A percentile compares a stretch with the other conserved stretches of the same genome.
These are phyloP conservation scores for Ametastegia equiseti DNA, from an alignment of 2,888 invertebrate species.

Conservation along the genomic window DNA sequence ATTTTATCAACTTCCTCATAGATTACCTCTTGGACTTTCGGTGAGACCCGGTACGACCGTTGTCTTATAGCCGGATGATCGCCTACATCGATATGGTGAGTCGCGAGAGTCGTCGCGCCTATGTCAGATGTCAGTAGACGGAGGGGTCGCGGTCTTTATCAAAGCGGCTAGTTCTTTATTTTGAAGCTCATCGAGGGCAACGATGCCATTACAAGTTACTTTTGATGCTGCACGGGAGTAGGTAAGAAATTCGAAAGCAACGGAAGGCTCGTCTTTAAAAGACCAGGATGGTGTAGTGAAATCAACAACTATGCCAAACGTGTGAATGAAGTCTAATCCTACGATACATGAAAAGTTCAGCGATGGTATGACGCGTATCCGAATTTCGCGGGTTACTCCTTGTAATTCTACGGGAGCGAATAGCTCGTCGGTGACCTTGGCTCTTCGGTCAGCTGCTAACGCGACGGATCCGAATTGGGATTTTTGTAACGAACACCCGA, in stretches of 20 bases:
- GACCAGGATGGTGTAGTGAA: background rate
- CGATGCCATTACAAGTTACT: background rate
- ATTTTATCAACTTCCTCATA: constrained; percentile 49
- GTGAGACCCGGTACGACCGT: constrained; percentile 50
- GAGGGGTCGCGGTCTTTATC: background rate
- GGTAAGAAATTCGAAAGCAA: background rate
- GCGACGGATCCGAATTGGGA: background rate
- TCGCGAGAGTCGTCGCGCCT: background rate
- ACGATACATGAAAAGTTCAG: background rate
- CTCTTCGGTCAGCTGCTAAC: background rate
- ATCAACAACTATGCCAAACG: background rate
- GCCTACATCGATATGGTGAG: background rate
- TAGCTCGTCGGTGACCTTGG: background rate
- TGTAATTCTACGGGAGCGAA: background rate
- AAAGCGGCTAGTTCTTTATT: too few species aligned
- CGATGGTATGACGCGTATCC: background rate
- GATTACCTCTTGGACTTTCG: constrained; percentile 45
- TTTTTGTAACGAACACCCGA: background rate
- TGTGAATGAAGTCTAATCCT: constrained; percentile 10
- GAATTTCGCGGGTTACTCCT: background rate
- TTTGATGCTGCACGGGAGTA: background rate
- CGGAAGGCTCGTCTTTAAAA: background rate
- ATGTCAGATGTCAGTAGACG: too few species aligned
- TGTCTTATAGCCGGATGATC: constrained; percentile 44
- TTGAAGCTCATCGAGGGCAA: background rate